Base-by-base conservation (phyloP, 2,888 invertebrate species). In the Atrina japonica region DNA sequence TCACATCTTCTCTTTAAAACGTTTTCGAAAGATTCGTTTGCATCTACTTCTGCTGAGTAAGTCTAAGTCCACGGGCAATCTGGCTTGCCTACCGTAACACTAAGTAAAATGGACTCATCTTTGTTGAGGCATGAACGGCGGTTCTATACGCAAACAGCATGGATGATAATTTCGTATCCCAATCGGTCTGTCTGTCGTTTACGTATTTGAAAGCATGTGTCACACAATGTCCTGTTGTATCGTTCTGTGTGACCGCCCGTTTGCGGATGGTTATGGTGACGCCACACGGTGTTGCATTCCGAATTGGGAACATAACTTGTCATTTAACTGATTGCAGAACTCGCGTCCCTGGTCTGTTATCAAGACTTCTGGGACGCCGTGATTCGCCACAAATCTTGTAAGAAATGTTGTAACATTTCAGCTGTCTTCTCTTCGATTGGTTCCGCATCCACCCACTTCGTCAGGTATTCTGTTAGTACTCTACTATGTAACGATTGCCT, bases 401-500 rank as follows among this genome's bases (percentile, higher is more conserved):
- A 65, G 41, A 3, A 11, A 11, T 14, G 43, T 27, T 55, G 61
- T 16, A 25, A 69, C 58, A 3, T 43, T 60, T n/a, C n/a, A n/a
- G n/a, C n/a, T n/a, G n/a, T n/a, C n/a, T n/a, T n/a, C n/a, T n/a
- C n/a, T n/a, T 52, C 47, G 50, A 70, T 64, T 49, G 29, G 53
- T 63, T 74, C 50, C 21, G 70, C 70, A 25, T 67, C 70, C n/a
- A 74, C 65, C 70, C 55, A 74, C 52, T 74, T 74, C 29, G 64
- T 70, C 58, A 74, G 53, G 56, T 70, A 68, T 43, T 65, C 68
- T 21, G 73, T 68, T 16, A 65, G 14, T 16, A 56, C n/a, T n/a
- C 30, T 9, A 66, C 5, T 5, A 56, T 21, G 56, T 56, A 49
- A 9, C 21, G 1, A 23, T 66, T 41, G 6, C 66, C 47, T 56